Base-by-base conservation (phyloP, 1,140 invertebrate genomes). In the Melipona quadrifasciata region DNA sequence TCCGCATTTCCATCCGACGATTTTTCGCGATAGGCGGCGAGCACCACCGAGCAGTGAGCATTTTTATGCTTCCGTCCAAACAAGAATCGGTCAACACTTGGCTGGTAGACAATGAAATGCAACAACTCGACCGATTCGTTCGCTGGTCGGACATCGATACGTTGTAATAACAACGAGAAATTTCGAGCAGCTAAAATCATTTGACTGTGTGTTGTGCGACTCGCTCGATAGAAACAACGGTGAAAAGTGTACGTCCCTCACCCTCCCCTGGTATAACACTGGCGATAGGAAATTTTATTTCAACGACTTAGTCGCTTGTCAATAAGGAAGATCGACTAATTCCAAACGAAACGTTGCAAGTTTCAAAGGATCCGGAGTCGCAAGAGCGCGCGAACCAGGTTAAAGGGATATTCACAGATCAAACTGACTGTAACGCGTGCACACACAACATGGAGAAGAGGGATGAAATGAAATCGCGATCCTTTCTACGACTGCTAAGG, bases 361-460 rank as follows among this genome's bases (percentile, higher is more conserved):
- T 78, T 67, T 16, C 19, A 19, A 31, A 2, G 31, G 31, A 0
- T 5, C 11, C 1, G 24, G 16, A 21, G 55, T 21, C 14, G 2
- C 12, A 61, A 3, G 12, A 11, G 2, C 16, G 4, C 4, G 1
- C 16, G 64, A 55, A 70, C 31, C 55, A 39, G 53, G 21, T 39
- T 24, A 61, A 53, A 61, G 76, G 51, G 27, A 64, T 31, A 31
- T 87, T 61, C 39, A 65, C 85, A 86, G 80, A 84, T 90, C 70
- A 71, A 64, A 72, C 61, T 67, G 85, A 76, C 55, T 57, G 17
- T 61, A 55, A n/a, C 76, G 47, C 58, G 61, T 67, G 77, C 27
- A 58, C 82, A 58, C 73, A 53, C 65, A 57, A 21, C 78, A 77
- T 47, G n/a, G 65, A 17, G 27, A 58, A 14, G 14, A 53, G 21